Conservation (phyloP, 2,888 invertebrate genomes). For the Hemicrepidius hirtus region DNA sequence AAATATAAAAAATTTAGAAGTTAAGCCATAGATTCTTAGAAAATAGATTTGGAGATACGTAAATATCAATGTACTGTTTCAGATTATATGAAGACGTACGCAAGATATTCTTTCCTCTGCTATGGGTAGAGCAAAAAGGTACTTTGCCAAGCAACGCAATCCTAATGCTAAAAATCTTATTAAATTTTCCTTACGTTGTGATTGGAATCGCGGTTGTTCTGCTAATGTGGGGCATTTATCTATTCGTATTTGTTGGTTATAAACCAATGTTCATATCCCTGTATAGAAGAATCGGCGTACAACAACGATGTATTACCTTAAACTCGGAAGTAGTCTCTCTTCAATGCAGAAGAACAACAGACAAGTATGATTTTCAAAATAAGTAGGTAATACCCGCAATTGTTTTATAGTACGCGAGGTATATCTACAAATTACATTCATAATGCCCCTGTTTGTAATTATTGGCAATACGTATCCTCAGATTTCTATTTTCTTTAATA, state of each 20-base stretch:
- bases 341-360: neutral
- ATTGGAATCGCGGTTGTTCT: constrained; percentile 4
- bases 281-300: neutral
- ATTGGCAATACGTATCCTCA: no score
- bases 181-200: constrained; percentile 26
- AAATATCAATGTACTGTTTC: constrained; percentile 62
- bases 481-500: no score
- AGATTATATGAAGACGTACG: constrained; percentile 82
- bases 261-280: constrained; percentile 5
- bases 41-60: no score
- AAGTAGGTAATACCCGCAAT: constrained; percentile 10
- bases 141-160: constrained; percentile 73
- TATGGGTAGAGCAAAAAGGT: constrained; percentile 86
- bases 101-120: constrained; percentile 81
- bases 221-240: constrained; percentile 10
- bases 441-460: no score
- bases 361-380: neutral
- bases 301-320: neutral
- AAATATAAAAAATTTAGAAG: no score
- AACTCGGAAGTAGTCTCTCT: constrained; percentile 7
- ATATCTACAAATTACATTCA: no score
- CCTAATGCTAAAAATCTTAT: constrained; percentile 24
- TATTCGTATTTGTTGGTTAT: constrained; percentile 18
- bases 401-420: neutral
- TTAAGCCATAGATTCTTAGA: no score